phyloP scores from a whole-genome alignment of 2,888 invertebrate species.

The Capitulum mitella region DNA sequence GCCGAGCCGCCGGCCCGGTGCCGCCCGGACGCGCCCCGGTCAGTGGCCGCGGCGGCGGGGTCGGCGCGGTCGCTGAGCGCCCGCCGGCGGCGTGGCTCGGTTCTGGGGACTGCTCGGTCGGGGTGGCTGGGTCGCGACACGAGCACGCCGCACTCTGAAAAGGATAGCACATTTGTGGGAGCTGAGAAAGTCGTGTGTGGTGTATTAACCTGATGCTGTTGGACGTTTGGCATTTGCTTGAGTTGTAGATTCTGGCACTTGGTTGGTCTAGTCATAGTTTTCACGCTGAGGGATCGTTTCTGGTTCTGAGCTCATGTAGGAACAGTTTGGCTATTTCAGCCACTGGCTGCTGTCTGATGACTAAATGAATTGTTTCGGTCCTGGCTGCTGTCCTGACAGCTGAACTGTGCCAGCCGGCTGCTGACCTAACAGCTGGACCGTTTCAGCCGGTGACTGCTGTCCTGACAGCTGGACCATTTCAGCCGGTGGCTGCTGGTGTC shows the following conservation, averaged over 20 bases:
- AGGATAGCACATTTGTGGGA: no score
- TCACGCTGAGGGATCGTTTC: no score
- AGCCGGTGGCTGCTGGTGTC: conserved; percentile 57
- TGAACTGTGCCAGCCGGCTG: not conserved
- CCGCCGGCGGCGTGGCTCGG: no score
- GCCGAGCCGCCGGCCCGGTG: not conserved
- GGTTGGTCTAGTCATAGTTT: no score
- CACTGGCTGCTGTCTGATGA: not conserved
- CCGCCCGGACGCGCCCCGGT: not conserved
- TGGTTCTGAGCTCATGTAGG: no score
- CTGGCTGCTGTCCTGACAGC: not conserved
- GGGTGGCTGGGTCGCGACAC: no score
- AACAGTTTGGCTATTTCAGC: not conserved
- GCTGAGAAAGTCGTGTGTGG: no score
- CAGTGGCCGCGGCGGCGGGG: not conserved
- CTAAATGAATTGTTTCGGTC: not conserved
- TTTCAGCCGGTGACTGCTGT: not conserved
- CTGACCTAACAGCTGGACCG: not conserved
- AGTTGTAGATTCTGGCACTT: no score
- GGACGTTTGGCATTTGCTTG: no score
- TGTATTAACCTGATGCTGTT: no score
- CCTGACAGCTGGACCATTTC: conserved; percentile 42
- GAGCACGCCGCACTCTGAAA: no score
- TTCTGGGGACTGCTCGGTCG: no score
- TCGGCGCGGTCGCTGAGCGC: not conserved